Base-by-base conservation (phyloP, 2,113 vertebrate genomes). In the Phylloscopus trochilus region DNA sequence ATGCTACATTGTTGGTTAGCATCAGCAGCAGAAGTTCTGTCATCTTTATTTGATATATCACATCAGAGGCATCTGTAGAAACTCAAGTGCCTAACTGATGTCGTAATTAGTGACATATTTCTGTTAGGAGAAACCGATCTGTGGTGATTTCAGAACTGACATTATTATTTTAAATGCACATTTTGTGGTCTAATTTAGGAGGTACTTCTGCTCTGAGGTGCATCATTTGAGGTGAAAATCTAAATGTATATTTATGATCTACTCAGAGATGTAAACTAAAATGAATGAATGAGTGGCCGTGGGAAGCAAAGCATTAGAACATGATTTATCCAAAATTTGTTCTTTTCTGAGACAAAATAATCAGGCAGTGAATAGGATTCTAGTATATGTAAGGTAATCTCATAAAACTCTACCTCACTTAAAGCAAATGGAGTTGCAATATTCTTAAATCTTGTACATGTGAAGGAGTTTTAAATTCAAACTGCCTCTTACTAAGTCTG, bases 1-100 rank as follows among this genome's bases (percentile, higher is more conserved):
- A 2, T 58, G 7, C 68, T 74, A 6, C 1, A 4, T 0, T 0
- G 0, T 64, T 78, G 39, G 14, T 68, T 89, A 55, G 33, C 44
- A 47, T 72, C 27, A 79, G 30, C 43, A 70, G 11, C 11, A 62
- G 41, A 60, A 72, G 4, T 53, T 64, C 35, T 82, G 7, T 52
- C 31, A 8, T 52, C 17, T 62, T 64, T 44, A 1, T 84, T 69
- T 47, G 6, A 15, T 43, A 3, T 23, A 58, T 70, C 30, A 82
- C 27, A 53, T 35, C 22, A 33, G 56, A 64, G 41, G 18, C 8
- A 26, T 43, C 26, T 72, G 33, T 72, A 37, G 74, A 59, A 89
- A 37, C 52, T 68, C 51, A 11, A 79, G 21, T 5, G 0, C 22
- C 2, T 2, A 11, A 64, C 56, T 85, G 44, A 5, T 68, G 8